A percentile compares a stretch with the other conserved stretches of the same genome.
Evolutionary conservation across 1,140 invertebrate genomes (phyloP).

Genomic region (Pachyrhynchus sulphureomaculatus): DNA sequence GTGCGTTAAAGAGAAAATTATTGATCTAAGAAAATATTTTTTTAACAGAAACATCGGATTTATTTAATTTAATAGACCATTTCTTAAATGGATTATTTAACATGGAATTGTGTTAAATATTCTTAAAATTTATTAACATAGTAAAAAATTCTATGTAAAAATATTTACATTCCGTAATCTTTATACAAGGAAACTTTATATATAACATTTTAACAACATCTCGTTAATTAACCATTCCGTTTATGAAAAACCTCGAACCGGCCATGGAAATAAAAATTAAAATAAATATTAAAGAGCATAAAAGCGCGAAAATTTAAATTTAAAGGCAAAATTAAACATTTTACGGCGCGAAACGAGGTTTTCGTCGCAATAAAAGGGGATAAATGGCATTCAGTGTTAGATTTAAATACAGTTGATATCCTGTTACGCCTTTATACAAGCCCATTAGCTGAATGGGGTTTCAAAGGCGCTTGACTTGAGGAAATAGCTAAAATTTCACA

Average conservation of each 20-base stretch:
- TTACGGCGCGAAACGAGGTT: slow-evolving; percentile 11
- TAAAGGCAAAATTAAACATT: slow-evolving; percentile 24
- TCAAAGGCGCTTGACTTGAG: neutral
- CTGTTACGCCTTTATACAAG: slow-evolving; percentile 21
- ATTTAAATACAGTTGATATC: slow-evolving; percentile 28
- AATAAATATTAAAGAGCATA: neutral
- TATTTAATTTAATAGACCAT: too few relatives aligned
- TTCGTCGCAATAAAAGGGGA: slow-evolving; percentile 23
- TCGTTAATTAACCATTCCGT: too few relatives aligned
- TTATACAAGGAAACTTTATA: too few relatives aligned
- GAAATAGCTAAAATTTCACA: neutral
- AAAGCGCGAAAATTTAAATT: neutral
- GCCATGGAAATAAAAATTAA: neutral
- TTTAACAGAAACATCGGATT: too few relatives aligned
- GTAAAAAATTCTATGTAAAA: too few relatives aligned
- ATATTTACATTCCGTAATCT: too few relatives aligned
- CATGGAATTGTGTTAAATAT: too few relatives aligned
- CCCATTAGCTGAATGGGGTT: slow-evolving; percentile 10
- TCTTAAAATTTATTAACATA: too few relatives aligned
- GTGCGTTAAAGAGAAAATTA: too few relatives aligned
- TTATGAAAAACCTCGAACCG: neutral
- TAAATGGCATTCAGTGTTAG: slow-evolving; percentile 21
- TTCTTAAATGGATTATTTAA: too few relatives aligned
- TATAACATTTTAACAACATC: too few relatives aligned
- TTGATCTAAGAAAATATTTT: too few relatives aligned